phyloP scores from a whole-genome alignment of 2,888 invertebrate species.

The Urechis unicinctus region DNA sequence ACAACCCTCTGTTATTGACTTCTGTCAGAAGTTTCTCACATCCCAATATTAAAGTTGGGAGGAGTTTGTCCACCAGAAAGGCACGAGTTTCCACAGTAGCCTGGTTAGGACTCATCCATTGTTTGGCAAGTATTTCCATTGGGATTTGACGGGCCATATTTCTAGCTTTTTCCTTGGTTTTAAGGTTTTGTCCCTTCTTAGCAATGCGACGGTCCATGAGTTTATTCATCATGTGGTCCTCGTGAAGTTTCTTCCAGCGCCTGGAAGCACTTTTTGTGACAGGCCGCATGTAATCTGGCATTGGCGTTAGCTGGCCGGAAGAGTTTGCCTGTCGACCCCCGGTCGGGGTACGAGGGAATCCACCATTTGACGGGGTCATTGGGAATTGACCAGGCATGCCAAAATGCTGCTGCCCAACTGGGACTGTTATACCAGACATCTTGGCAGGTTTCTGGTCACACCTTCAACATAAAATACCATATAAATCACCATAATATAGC shows the following conservation, averaged over 20 bases:
- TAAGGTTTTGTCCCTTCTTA: conserved; percentile 33
- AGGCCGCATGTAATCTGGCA: conserved; percentile 29
- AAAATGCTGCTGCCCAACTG: too few relatives aligned
- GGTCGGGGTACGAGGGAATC: too few relatives aligned
- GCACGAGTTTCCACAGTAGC: conserved; percentile 43
- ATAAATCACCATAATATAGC: too few relatives aligned
- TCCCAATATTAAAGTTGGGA: conserved; percentile 48
- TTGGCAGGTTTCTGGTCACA: too few relatives aligned
- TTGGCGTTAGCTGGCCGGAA: conserved; percentile 10
- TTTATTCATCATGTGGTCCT: conserved; percentile 44
- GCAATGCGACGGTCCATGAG: conserved; percentile 34
- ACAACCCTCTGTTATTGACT: conserved; percentile 39
- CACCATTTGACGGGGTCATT: too few relatives aligned
- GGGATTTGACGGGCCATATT: conserved; percentile 44
- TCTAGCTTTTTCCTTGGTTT: conserved; percentile 34
- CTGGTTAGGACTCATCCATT: conserved; percentile 40
- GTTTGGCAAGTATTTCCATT: conserved; percentile 42
- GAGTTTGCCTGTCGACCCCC: too few relatives aligned
- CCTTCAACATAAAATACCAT: too few relatives aligned
- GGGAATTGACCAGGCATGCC: too few relatives aligned
- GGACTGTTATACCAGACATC: too few relatives aligned
- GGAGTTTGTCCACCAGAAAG: conserved; percentile 45
- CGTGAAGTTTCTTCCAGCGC: conserved; percentile 41
- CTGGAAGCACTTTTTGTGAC: conserved; percentile 34
- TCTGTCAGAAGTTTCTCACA: conserved; percentile 48